Evolutionary conservation across 1,140 invertebrate species (phyloP).

Genomic region (Chironomus striatipennis): DNA sequence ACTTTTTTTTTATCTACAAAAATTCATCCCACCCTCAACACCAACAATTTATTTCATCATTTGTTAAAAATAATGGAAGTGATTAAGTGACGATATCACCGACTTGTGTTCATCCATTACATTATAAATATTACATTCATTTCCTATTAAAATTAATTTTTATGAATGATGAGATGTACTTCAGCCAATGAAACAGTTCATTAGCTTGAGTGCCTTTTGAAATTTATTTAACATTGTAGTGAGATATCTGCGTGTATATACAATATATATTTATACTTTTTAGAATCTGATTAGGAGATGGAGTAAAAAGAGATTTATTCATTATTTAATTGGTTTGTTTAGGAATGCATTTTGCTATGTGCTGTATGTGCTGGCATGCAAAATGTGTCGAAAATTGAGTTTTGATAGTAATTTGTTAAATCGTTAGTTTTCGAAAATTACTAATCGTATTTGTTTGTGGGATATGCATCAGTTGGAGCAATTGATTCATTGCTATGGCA

Average conservation of each 20-base stretch:
- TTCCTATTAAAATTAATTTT: background rate
- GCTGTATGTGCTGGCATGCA: too few relatives aligned
- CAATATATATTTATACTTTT: background rate
- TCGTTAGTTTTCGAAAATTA: too few relatives aligned
- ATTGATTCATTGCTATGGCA: too few relatives aligned
- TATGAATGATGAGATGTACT: background rate
- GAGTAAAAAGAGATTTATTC: background rate
- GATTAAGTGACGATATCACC: background rate
- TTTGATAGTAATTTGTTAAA: too few relatives aligned
- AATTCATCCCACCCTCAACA: too few relatives aligned
- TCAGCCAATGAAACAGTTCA: background rate
- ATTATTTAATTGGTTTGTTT: constrained; percentile 1
- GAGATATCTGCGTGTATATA: background rate
- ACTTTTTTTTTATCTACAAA: too few relatives aligned
- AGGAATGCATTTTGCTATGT: background rate
- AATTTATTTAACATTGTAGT: background rate
- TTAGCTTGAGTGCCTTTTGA: constrained; percentile 7
- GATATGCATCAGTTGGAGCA: too few relatives aligned
- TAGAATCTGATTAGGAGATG: background rate
- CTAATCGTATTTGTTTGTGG: too few relatives aligned
- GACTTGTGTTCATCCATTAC: too few relatives aligned
- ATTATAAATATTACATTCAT: too few relatives aligned
- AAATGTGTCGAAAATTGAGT: too few relatives aligned
- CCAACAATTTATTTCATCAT: too few relatives aligned
- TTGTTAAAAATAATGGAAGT: background rate